Evolutionary conservation across 2,888 invertebrate species (phyloP).

Genomic region (Zygaena filipendulae): DNA sequence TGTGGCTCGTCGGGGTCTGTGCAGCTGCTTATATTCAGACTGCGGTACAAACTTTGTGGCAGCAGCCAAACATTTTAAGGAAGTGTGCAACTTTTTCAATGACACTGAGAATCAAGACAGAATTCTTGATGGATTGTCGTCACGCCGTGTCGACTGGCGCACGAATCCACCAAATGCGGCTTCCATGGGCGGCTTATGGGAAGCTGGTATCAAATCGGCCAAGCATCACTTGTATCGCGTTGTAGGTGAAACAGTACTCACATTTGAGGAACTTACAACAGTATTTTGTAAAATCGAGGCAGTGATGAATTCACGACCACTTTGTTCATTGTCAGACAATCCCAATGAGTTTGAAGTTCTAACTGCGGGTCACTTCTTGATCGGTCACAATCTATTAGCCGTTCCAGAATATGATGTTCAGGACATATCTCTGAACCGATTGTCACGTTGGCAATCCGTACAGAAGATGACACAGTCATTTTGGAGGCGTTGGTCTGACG

Average conservation of each 20-base stretch:
- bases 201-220: constrained; percentile 6
- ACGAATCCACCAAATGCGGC: constrained; percentile 4
- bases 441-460: constrained; percentile 9
- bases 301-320: constrained; percentile 5
- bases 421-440: constrained; percentile 1
- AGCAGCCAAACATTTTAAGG: constrained; percentile 3
- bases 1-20: constrained; percentile 11
- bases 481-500: constrained; percentile 7
- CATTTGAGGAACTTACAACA: constrained; percentile 4
- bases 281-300: constrained; percentile 6
- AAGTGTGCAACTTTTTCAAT: neutral
- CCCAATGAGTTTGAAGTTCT: constrained; percentile 9
- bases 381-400: constrained; percentile 4
- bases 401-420: constrained; percentile 6
- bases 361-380: constrained; percentile 12
- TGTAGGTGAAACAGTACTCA: constrained; percentile 1
- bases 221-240: constrained; percentile 3
- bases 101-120: too few relatives aligned
- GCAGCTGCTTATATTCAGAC: constrained; percentile 9
- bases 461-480: constrained; percentile 8
- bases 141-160: constrained; percentile 2
- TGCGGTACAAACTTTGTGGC: constrained; percentile 14
- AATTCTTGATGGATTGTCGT: too few relatives aligned
- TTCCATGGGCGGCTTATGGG: constrained; percentile 5
- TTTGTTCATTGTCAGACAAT: constrained; percentile 6